Conservation (phyloP, 2,888 invertebrate genomes). For the Elmis aenea region DNA sequence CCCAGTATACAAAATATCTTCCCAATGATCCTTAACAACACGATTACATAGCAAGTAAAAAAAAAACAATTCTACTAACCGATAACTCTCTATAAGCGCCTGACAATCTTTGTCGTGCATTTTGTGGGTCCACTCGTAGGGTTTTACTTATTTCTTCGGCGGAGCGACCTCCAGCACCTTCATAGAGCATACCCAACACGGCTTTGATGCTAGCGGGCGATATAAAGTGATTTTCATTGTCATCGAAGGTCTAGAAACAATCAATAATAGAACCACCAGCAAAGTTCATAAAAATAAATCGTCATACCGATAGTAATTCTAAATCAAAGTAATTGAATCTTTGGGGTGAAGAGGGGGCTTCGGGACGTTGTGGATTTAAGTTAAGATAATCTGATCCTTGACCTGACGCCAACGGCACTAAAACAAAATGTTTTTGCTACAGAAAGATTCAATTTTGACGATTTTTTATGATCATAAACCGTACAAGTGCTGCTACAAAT, state of each 20-base stretch:
- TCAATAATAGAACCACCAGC: not conserved
- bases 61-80: too few relatives aligned
- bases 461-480: too few relatives aligned
- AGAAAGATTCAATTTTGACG: too few relatives aligned
- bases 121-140: slow-evolving; percentile 45
- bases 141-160: slow-evolving; percentile 55
- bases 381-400: too few relatives aligned
- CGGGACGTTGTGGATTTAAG: slow-evolving; percentile 3
- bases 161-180: slow-evolving; percentile 56
- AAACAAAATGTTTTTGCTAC: too few relatives aligned
- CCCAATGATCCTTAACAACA: too few relatives aligned
- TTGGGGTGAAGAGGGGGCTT: slow-evolving; percentile 7
- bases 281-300: not conserved
- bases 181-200: slow-evolving; percentile 57
- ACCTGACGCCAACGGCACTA: too few relatives aligned
- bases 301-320: slow-evolving; percentile 37
- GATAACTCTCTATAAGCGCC: too few relatives aligned
- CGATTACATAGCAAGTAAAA: too few relatives aligned
- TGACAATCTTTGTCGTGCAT: too few relatives aligned
- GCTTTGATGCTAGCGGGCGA: slow-evolving; percentile 66
- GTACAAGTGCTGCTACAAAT: too few relatives aligned
- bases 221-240: slow-evolving; percentile 55
- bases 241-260: slow-evolving; percentile 26
- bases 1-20: slow-evolving; percentile 17
- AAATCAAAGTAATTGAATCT: slow-evolving; percentile 41